These are phyloP conservation scores for Myripristis murdjan DNA, from an alignment of 2,797 vertebrate genomes.

Conservation along the genomic window DNA sequence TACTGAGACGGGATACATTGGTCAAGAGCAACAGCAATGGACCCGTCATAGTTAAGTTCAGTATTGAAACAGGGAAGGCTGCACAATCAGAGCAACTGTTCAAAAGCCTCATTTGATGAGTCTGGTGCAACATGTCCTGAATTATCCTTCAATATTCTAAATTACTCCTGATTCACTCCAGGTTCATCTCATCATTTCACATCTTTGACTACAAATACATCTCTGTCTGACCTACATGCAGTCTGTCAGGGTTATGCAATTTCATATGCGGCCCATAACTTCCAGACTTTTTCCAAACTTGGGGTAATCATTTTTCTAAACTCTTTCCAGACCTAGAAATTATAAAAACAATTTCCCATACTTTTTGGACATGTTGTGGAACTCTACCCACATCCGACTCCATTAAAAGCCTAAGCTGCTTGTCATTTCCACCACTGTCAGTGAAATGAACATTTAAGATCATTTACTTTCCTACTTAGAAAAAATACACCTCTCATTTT, in stretches of 20 bases:
- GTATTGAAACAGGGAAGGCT: not conserved
- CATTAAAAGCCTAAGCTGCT: not conserved
- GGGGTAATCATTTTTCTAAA: not conserved
- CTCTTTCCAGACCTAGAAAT: not conserved
- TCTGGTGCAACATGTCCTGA: not conserved
- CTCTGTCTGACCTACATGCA: too few species aligned
- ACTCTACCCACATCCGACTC: not conserved
- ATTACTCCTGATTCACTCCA: too few species aligned
- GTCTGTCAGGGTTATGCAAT: not conserved
- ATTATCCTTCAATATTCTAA: not conserved
- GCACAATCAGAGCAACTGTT: not conserved
- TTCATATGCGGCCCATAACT: not conserved
- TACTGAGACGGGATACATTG: not conserved
- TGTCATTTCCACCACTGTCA: not conserved
- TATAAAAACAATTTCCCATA: not conserved
- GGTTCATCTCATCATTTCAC: too few species aligned
- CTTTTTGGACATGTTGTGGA: not conserved
- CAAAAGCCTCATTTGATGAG: not conserved
- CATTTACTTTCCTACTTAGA: not conserved
- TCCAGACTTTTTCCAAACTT: not conserved
- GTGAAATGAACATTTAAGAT: not conserved
- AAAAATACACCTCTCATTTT: not conserved
- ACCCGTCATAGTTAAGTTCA: not conserved
- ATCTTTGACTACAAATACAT: too few species aligned
- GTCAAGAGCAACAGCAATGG: not conserved